These are phyloP conservation scores for Lithosia quadra DNA, from an alignment of 2,888 invertebrate genomes.

Conservation along the genomic window DNA sequence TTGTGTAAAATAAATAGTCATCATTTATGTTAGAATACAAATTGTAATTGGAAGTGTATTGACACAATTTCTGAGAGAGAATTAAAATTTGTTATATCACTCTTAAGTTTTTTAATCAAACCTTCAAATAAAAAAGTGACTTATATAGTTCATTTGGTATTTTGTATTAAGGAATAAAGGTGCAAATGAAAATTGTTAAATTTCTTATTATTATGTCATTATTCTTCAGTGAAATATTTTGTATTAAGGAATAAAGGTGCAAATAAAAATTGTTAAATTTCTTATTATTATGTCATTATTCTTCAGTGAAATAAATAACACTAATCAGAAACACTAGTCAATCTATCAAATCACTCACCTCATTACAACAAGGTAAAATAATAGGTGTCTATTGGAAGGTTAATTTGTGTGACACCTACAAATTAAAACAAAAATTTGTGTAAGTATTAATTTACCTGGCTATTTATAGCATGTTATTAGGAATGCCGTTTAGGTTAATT, in stretches of 20 bases:
- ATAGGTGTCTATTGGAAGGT: neutral
- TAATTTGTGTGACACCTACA: neutral
- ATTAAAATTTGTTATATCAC: no score
- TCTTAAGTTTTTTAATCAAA: no score
- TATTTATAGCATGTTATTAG: neutral
- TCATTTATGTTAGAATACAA: neutral
- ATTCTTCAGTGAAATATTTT: neutral
- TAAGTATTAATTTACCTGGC: neutral
- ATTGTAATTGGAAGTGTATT: neutral
- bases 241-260: no score
- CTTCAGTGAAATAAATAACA: neutral
- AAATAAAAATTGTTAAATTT: neutral
- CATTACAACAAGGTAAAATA: neutral
- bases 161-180: no score
- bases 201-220: neutral
- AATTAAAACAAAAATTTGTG: neutral
- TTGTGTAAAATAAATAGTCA: neutral
- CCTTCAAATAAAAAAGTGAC: no score
- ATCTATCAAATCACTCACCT: neutral
- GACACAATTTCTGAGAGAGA: neutral
- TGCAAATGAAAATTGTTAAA: neutral
- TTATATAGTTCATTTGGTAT: no score
- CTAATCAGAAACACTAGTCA: neutral
- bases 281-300: neutral
- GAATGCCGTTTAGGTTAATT: constrained; percentile 1